Conservation (phyloP, 2,113 vertebrate genomes). For the Psilopsiagon aurifrons region DNA sequence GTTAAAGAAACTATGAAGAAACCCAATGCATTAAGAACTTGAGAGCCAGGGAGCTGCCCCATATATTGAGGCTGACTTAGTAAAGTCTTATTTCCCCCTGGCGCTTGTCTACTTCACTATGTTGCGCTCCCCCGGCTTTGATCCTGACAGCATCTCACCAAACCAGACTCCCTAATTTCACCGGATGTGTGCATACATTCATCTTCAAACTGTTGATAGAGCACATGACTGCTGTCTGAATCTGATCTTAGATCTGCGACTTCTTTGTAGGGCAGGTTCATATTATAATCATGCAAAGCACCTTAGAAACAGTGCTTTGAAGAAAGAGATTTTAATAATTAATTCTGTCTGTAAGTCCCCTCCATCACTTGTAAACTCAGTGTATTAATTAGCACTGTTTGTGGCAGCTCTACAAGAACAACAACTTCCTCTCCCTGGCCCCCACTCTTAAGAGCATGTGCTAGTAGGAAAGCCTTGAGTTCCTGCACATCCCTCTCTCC, state of each 20-base stretch:
- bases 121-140: neutral
- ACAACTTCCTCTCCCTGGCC: neutral
- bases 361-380: conserved; percentile 12
- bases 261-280: conserved; percentile 26
- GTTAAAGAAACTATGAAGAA: neutral
- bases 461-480: neutral
- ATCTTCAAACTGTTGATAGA: neutral
- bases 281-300: conserved; percentile 7
- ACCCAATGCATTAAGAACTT: neutral
- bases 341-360: conserved; percentile 15
- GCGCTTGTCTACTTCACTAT: neutral
- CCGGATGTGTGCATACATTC: neutral
- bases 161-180: conserved; percentile 23
- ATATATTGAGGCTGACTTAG: neutral
- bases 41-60: neutral
- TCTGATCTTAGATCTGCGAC: neutral
- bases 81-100: neutral
- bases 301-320: conserved; percentile 21
- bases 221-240: conserved; percentile 5
- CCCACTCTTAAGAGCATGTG: rapidly evolving
- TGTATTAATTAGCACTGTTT: conserved; percentile 4
- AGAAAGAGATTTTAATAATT: conserved; percentile 51
- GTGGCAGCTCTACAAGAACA: conserved; percentile 27
- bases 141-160: neutral
- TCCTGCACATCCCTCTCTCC: neutral